Conservation (phyloP, 2,797 vertebrate species). For the Anas capensis region DNA sequence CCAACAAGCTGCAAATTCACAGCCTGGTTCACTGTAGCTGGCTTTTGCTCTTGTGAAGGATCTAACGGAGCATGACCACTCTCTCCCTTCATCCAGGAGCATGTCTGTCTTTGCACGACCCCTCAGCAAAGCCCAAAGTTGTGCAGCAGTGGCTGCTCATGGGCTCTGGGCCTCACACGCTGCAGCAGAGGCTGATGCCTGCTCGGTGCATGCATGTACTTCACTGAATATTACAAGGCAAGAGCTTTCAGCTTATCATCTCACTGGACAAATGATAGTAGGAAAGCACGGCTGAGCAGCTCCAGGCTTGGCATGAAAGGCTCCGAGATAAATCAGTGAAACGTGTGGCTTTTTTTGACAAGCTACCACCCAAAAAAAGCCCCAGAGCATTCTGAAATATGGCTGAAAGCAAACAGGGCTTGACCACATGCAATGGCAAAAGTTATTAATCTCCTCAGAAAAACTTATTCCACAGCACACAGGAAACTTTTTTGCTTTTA, state of each 20-base stretch:
- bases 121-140: background rate
- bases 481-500: background rate
- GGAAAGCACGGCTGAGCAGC: slow-evolving; percentile 56
- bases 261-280: slow-evolving; percentile 65
- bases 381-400: slow-evolving; percentile 48
- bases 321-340: slow-evolving; percentile 64
- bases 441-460: slow-evolving; percentile 59
- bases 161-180: accelerated
- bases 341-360: slow-evolving; percentile 65
- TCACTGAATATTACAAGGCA: background rate
- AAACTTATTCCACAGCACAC: slow-evolving; percentile 11
- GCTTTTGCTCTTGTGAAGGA: background rate
- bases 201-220: accelerated
- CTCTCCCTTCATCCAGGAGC: background rate
- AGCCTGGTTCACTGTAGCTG: background rate
- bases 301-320: background rate
- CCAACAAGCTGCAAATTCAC: background rate
- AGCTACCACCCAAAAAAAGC: slow-evolving; percentile 45
- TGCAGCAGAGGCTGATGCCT: background rate
- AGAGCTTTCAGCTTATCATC: slow-evolving; percentile 47
- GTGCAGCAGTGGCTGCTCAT: background rate
- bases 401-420: slow-evolving; percentile 50
- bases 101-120: background rate
- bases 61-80: background rate
- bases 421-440: slow-evolving; percentile 36